Base-by-base conservation (phyloP, 2,888 invertebrate genomes). In the Philonicus albiceps region DNA sequence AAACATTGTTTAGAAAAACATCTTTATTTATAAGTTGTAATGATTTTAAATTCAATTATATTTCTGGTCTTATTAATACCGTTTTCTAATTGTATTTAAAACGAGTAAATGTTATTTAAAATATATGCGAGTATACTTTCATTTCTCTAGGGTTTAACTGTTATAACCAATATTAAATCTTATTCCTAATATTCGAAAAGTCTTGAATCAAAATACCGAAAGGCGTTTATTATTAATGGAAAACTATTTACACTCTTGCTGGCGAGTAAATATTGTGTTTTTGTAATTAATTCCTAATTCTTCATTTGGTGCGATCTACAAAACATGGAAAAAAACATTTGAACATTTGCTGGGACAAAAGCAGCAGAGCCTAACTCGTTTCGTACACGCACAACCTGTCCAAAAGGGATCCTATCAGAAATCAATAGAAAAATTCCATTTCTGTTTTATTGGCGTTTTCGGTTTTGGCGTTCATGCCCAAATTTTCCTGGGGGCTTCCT, bases 351-450 rank as follows among this genome's bases (percentile, higher is more conserved):
- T 3, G 19, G 64, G 64, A 27, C 27, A 27, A 64, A 64, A 64
- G 27, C 11, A 64, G 22, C 27, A 27, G 22, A 2, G 22, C 6
- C 64, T 64, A 64, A 64, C 64, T 64, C 64, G 64, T 64, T 64
- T 27, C 64, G 19, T 64, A 11, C 64, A 64, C 64, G 64, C 64
- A 64, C 64, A 27, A 22, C 64, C 64, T 64, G 64, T 64, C 64
- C 64, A 22, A 64, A 64, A 8, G 7, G 53, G 19, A 75, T 76
- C 76, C 22, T 40, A 34, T 27, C 80, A 80, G 53, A 31, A 80
- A 80, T 80, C 80, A 49, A 80, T 80, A 80, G 49, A n/a, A 30
- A 74, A 49, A 64, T 30, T 80, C 76, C 37, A 76, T 76, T 37
- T 43, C 80, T 40, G 37, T 22, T 22, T 76, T 76, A 76, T 76